phyloP scores from a whole-genome alignment of 2,113 vertebrate species.

The Platichthys flesus region DNA sequence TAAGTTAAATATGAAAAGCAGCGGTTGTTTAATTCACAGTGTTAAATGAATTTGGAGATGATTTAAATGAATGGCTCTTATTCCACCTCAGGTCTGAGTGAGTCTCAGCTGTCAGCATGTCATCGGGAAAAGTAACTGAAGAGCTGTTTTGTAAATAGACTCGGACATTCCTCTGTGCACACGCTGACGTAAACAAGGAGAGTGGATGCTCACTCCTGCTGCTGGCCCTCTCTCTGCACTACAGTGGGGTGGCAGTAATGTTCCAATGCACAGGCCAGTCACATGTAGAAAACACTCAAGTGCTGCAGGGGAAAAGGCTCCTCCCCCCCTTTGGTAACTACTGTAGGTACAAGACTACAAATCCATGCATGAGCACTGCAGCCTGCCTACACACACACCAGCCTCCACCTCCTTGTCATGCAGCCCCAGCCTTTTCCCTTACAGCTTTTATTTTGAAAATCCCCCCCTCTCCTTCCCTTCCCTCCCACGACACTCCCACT shows the following conservation, averaged over 20 bases:
- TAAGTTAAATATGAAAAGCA: not conserved
- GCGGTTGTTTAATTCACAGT: no score
- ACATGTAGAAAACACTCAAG: slow-evolving; percentile 68
- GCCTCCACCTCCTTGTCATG: not conserved
- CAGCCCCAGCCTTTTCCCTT: slow-evolving; percentile 20
- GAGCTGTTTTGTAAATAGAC: slow-evolving; percentile 71
- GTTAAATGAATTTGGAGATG: no score
- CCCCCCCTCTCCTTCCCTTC: not conserved
- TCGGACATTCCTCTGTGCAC: slow-evolving; percentile 71
- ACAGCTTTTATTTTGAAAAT: slow-evolving; percentile 48
- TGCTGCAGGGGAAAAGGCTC: slow-evolving; percentile 55
- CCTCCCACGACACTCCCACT: slow-evolving; percentile 37
- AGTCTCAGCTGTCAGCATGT: slow-evolving; percentile 38
- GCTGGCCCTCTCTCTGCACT: slow-evolving; percentile 54
- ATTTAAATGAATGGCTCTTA: not conserved
- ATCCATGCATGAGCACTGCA: slow-evolving; percentile 58
- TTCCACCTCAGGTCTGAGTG: not conserved
- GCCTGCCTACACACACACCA: not conserved
- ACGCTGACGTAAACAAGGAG: slow-evolving; percentile 64
- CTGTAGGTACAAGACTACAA: slow-evolving; percentile 64
- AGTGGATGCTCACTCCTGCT: slow-evolving; percentile 53
- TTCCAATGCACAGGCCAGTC: slow-evolving; percentile 61
- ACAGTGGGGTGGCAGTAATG: slow-evolving; percentile 78
- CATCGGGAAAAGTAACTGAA: slow-evolving; percentile 58
- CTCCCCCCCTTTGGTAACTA: slow-evolving; percentile 48